phyloP scores from a whole-genome alignment of 2,113 vertebrate genomes.

The Labeo catla region DNA sequence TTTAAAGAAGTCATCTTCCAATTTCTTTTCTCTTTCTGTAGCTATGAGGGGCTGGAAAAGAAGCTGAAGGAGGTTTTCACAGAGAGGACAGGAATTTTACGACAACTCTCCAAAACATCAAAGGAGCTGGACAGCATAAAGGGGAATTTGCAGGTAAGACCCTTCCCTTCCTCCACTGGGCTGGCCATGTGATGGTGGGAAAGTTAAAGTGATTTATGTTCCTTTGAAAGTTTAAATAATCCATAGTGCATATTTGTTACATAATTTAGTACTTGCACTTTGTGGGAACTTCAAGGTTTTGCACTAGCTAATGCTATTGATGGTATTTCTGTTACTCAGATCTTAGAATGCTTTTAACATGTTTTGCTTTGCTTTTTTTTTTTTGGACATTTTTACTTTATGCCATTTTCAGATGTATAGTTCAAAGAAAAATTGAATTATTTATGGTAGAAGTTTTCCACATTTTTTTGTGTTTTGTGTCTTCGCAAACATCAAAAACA shows the following conservation, averaged over 20 bases:
- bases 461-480: neutral
- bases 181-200: neutral
- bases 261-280: neutral
- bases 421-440: constrained; percentile 14
- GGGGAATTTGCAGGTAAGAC: constrained; percentile 89
- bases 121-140: constrained; percentile 93
- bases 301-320: constrained; percentile 25
- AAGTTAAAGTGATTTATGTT: neutral
- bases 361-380: constrained; percentile 8
- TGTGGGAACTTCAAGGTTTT: neutral
- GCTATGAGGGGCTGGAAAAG: constrained; percentile 90
- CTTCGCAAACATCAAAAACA: neutral
- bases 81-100: constrained; percentile 89
- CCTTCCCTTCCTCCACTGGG: neutral
- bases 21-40: constrained; percentile 72
- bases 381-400: neutral
- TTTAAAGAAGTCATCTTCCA: constrained; percentile 56
- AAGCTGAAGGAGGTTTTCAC: constrained; percentile 93
- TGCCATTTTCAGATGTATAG: neutral
- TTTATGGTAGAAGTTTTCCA: neutral
- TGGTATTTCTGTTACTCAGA: neutral
- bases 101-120: constrained; percentile 91
- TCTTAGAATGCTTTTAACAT: neutral
- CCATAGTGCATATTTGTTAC: constrained; percentile 15
- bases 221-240: constrained; percentile 8